A percentile compares a stretch with the other conserved stretches of the same genome.
Evolutionary conservation across 2,797 vertebrate species (phyloP).

Genomic region (Typhlichthys subterraneus): DNA sequence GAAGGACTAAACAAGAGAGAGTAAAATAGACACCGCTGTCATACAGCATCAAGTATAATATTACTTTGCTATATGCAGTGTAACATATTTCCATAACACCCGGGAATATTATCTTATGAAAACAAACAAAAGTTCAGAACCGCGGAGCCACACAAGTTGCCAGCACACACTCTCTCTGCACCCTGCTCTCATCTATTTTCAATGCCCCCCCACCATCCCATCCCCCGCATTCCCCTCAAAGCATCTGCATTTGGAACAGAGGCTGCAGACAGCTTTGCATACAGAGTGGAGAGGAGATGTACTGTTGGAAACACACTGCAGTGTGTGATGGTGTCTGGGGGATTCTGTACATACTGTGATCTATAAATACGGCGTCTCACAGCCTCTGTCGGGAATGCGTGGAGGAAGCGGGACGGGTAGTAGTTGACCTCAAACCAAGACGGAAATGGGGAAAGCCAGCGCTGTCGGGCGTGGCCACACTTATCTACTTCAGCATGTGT

Average conservation of each 20-base stretch:
- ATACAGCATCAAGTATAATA: no score
- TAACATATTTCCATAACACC: no score
- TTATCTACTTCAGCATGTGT: slow-evolving; percentile 46
- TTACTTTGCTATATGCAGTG: no score
- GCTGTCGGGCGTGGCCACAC: slow-evolving; percentile 45
- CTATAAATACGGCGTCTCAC: slow-evolving; percentile 66
- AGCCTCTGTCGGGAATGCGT: slow-evolving; percentile 48
- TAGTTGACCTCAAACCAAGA: slow-evolving; percentile 48
- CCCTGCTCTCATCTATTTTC: no score
- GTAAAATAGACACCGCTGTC: no score
- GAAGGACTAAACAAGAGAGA: no score
- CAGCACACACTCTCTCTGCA: no score
- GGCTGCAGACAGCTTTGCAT: slow-evolving; percentile 63
- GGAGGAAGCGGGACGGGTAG: slow-evolving; percentile 40
- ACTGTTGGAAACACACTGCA: slow-evolving; percentile 30
- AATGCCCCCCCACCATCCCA: no score
- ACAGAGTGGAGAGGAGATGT: slow-evolving; percentile 55
- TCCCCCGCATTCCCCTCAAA: background rate
- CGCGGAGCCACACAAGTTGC: no score
- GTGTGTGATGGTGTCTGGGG: slow-evolving; percentile 52
- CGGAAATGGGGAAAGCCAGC: slow-evolving; percentile 43
- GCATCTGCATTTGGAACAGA: slow-evolving; percentile 32
- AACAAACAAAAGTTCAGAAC: no score
- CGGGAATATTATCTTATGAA: no score
- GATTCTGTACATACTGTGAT: slow-evolving; percentile 57